Conservation (phyloP, 2,113 vertebrate genomes). For the Cyprinodon tularosa region DNA sequence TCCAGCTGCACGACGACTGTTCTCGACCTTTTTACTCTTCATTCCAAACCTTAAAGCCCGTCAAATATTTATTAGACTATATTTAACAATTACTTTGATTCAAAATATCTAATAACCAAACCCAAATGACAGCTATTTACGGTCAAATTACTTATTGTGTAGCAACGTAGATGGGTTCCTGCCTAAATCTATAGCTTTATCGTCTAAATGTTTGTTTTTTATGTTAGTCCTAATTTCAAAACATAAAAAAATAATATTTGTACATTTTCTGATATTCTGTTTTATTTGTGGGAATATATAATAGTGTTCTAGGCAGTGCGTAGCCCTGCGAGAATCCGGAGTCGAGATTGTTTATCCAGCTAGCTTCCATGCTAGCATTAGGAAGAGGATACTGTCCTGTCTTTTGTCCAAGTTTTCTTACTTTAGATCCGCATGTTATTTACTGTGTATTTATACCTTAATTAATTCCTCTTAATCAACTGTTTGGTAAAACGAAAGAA, state of each 20-base stretch:
- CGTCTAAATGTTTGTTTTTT: constrained; percentile 15
- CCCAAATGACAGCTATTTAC: not conserved
- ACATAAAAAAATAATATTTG: not conserved
- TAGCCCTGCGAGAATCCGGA: not conserved
- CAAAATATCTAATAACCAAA: not conserved
- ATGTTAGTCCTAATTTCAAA: not conserved
- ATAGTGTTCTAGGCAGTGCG: constrained; percentile 1
- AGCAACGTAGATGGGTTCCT: not conserved
- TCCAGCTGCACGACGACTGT: constrained; percentile 43
- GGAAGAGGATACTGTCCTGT: not conserved
- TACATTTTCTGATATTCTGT: not conserved
- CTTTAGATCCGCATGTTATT: not conserved
- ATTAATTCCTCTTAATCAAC: not conserved
- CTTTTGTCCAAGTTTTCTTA: not conserved
- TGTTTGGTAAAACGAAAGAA: not conserved
- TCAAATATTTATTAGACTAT: not conserved
- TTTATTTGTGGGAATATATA: not conserved
- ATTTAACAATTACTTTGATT: not conserved
- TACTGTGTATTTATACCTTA: not conserved
- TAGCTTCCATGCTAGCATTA: constrained; percentile 43
- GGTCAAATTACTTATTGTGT: constrained; percentile 7
- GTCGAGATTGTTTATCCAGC: constrained; percentile 33
- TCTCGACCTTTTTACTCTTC: constrained; percentile 25
- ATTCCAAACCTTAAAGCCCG: constrained; percentile 25
- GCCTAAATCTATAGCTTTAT: constrained; percentile 16